phyloP scores from a whole-genome alignment of 2,888 invertebrate genomes.

The Acrocera orbiculus region DNA sequence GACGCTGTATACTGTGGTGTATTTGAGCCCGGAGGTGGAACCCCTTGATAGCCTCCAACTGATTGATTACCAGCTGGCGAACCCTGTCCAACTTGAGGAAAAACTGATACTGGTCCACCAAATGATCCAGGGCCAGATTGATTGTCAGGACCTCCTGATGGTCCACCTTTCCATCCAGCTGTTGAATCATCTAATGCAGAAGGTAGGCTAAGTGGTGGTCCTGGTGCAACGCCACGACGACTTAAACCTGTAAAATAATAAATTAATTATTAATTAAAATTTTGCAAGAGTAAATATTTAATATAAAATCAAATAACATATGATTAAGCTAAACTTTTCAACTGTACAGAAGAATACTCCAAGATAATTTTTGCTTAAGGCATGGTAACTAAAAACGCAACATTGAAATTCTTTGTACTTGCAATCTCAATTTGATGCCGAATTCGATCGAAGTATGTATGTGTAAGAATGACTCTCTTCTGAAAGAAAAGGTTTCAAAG shows the following conservation, averaged over 20 bases:
- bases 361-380: too few species aligned
- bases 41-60: constrained; percentile 42
- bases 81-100: constrained; percentile 54
- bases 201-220: constrained; percentile 45
- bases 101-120: constrained; percentile 37
- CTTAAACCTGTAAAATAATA: constrained; percentile 47
- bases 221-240: constrained; percentile 44
- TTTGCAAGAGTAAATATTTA: not conserved
- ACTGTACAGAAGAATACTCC: not conserved
- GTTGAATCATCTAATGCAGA: constrained; percentile 58
- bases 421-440: too few species aligned
- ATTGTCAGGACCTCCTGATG: constrained; percentile 55
- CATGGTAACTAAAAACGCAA: too few species aligned
- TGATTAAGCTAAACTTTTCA: not conserved
- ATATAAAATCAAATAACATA: too few species aligned
- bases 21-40: constrained; percentile 54
- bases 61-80: constrained; percentile 52
- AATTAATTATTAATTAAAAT: constrained; percentile 2
- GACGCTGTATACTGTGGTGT: constrained; percentile 74
- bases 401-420: too few species aligned
- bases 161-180: constrained; percentile 59
- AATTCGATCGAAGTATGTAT: too few species aligned
- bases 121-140: constrained; percentile 34
- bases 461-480: too few species aligned
- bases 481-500: too few species aligned